Evolutionary conservation across 2,113 vertebrate species (phyloP).

Genomic region (Macroglossus sobrinus): DNA sequence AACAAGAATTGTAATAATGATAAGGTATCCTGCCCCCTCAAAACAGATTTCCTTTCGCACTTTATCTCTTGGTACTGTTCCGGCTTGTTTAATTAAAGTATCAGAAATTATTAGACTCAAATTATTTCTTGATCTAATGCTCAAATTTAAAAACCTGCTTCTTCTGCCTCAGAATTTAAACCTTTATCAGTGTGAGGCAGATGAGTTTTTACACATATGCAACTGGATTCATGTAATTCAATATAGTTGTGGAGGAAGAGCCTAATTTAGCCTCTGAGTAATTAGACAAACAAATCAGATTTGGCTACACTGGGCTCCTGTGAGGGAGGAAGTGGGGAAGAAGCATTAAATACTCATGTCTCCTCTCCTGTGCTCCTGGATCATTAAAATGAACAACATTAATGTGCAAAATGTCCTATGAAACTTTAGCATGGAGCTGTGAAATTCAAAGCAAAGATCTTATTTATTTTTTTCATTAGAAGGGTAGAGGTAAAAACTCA

Average conservation of each 20-base stretch:
- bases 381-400: conserved; percentile 46
- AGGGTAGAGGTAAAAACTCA: conserved; percentile 33
- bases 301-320: neutral
- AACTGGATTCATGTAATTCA: conserved; percentile 70
- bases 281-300: conserved; percentile 72
- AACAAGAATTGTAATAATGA: conserved; percentile 76
- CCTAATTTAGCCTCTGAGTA: conserved; percentile 63
- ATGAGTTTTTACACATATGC: conserved; percentile 40
- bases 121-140: conserved; percentile 78
- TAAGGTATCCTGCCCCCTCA: conserved; percentile 66
- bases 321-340: neutral
- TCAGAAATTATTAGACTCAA: conserved; percentile 76
- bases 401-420: conserved; percentile 61
- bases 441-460: conserved; percentile 79
- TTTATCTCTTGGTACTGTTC: conserved; percentile 76
- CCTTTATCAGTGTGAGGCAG: conserved; percentile 78
- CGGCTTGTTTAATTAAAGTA: conserved; percentile 79
- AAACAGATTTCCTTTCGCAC: conserved; percentile 50
- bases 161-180: conserved; percentile 73
- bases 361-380: neutral
- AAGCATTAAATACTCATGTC: neutral
- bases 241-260: conserved; percentile 51
- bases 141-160: conserved; percentile 74
- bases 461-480: conserved; percentile 70
- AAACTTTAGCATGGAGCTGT: conserved; percentile 75